Evolutionary conservation across 2,888 invertebrate species (phyloP), one percentile per base, ranked within the genome.

Genomic region (Pseudoips prasinana): DNA sequence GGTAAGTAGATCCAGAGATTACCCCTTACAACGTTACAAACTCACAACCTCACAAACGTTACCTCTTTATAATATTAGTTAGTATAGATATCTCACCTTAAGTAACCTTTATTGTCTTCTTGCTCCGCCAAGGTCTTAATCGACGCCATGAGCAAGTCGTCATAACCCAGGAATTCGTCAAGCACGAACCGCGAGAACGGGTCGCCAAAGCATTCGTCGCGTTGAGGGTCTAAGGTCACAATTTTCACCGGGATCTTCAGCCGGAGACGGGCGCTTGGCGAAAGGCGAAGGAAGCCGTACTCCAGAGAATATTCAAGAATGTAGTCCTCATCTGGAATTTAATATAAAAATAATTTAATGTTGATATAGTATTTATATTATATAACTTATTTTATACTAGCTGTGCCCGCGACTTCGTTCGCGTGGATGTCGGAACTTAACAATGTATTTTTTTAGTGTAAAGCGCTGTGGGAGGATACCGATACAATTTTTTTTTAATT

Each of bases 301-400:
- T 99, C 98, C 51, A 99, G 85, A 0, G 99, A 96, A 88, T 99
- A 99, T 78, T 99, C 99, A 1, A 99, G 95, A 27, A 99, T 98
- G 74, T 98, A 98, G 68, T 97, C 96, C 64, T 98, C 97, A 61
- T 96, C 96, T 73, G 92, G 83, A 80, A 73, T 25, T 27, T 7
- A 10, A 22, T 40, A n/a, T n/a, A n/a, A n/a, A n/a, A n/a, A n/a
- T n/a, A n/a, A n/a, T n/a, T n/a, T n/a, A n/a, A n/a, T n/a, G n/a
- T n/a, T n/a, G n/a, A n/a, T n/a, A n/a, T n/a, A n/a, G n/a, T n/a
- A n/a, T n/a, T n/a, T n/a, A n/a, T n/a, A n/a, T n/a, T n/a, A n/a
- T n/a, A n/a, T n/a, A n/a, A n/a, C n/a, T n/a, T n/a, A n/a, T n/a
- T n/a, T n/a, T n/a, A n/a, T n/a, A n/a, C n/a, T n/a, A n/a, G n/a